Evolutionary conservation across 64 coral and sea anemone genomes (phyloP).

Genomic region (Montipora efflorescens): DNA sequence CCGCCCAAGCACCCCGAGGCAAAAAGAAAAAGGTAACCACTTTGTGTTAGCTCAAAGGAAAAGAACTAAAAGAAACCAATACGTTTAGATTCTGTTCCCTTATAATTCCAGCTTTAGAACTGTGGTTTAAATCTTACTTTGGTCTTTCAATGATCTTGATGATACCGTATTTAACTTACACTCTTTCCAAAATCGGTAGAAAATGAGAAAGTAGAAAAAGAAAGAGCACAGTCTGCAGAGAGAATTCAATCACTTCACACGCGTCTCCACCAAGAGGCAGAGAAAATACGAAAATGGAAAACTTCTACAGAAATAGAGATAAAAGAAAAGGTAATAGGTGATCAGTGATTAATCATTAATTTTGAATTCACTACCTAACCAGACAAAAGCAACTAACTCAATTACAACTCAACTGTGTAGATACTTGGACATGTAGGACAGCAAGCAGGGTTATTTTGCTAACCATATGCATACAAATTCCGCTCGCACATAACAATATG

Average conservation of each 20-base stretch:
- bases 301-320: constrained; percentile 96
- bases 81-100: too few species aligned
- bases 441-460: too few species aligned
- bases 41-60: background rate
- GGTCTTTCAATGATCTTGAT: background rate
- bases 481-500: too few species aligned
- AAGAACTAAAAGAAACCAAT: too few species aligned
- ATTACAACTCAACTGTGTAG: too few species aligned
- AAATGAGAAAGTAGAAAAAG: constrained; percentile 78
- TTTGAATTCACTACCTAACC: too few species aligned
- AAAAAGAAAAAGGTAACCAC: constrained; percentile 85
- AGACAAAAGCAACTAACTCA: too few species aligned
- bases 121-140: too few species aligned
- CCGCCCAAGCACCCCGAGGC: constrained; percentile 72
- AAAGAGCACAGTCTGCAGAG: constrained; percentile 80
- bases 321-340: constrained; percentile 86
- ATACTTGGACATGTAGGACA: too few species aligned
- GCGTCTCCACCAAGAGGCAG: constrained; percentile 96
- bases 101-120: too few species aligned
- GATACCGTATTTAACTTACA: background rate
- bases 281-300: constrained; percentile 99
- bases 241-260: constrained; percentile 89
- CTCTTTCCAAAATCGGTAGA: constrained; percentile 28
- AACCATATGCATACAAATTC: too few species aligned
- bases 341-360: background rate